A percentile compares a stretch with the other conserved stretches of the same genome.
phyloP scores from a whole-genome alignment of 2,888 invertebrate genomes.

The Timema podura region DNA sequence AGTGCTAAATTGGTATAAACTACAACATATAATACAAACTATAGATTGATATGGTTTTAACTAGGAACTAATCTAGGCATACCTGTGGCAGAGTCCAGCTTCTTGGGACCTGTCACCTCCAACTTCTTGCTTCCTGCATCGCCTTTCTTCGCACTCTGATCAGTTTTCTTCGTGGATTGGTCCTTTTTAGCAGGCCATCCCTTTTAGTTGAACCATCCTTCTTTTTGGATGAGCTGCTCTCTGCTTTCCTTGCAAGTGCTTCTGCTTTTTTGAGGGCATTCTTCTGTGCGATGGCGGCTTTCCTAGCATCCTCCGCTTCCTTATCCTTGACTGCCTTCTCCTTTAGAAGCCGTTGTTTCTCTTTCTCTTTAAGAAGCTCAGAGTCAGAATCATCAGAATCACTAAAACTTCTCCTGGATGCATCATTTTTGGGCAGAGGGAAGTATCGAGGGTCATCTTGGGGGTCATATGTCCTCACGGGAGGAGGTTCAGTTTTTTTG shows the following conservation, averaged over 20 bases:
- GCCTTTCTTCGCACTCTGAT: conserved; percentile 31
- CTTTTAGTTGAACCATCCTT: conserved; percentile 31
- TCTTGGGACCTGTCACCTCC: conserved; percentile 47
- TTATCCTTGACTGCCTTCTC: conserved; percentile 16
- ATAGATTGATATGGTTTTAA: too few relatives aligned
- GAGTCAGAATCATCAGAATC: conserved; percentile 60
- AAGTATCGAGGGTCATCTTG: conserved; percentile 70
- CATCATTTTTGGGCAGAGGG: conserved; percentile 59
- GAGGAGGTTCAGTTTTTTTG: conserved; percentile 26
- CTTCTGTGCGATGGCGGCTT: conserved; percentile 7
- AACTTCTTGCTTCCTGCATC: conserved; percentile 37
- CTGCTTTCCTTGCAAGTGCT: conserved; percentile 11
- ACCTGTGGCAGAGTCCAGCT: conserved; percentile 36
- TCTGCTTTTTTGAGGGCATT: conserved; percentile 22
- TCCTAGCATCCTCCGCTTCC: conserved; percentile 19
- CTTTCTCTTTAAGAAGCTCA: conserved; percentile 17
- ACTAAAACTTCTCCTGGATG: conserved; percentile 60
- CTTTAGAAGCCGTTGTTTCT: conserved; percentile 19
- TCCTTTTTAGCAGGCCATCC: conserved; percentile 14
- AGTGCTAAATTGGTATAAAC: too few relatives aligned
- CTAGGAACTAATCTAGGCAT: too few relatives aligned
- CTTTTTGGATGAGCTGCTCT: conserved; percentile 21
- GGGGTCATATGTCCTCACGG: conserved; percentile 42
- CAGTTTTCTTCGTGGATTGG: conserved; percentile 22
- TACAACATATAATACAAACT: too few relatives aligned